phyloP scores from a whole-genome alignment of 2,113 vertebrate species.

The Alexandromys fortis region DNA sequence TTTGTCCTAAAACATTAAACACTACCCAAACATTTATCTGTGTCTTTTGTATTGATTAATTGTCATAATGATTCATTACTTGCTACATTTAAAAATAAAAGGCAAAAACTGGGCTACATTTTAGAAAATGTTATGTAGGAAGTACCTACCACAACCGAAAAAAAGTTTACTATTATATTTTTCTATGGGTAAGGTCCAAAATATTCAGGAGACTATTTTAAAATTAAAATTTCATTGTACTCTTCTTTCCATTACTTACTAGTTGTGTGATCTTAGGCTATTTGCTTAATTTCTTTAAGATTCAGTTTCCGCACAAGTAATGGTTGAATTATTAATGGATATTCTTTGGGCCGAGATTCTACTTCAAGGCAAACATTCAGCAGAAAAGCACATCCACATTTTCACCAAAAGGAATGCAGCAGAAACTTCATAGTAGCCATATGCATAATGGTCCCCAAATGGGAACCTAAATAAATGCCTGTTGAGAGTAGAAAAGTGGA shows the following conservation, averaged over 20 bases:
- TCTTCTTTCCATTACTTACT: not conserved
- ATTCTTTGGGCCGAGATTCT: not conserved
- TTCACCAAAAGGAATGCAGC: not conserved
- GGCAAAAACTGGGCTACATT: constrained; percentile 45
- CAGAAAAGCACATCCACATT: not conserved
- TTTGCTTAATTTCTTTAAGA: constrained; percentile 1
- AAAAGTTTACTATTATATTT: constrained; percentile 67
- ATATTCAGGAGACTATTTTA: constrained; percentile 34
- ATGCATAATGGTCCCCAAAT: not conserved
- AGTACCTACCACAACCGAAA: constrained; percentile 16
- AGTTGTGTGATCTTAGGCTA: not conserved
- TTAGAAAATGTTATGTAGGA: constrained; percentile 57
- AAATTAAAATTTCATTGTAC: constrained; percentile 21
- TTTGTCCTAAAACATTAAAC: constrained; percentile 73
- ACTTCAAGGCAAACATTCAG: not conserved
- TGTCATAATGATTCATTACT: constrained; percentile 74
- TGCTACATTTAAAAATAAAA: constrained; percentile 73
- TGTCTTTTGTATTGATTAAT: constrained; percentile 75
- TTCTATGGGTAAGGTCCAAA: constrained; percentile 39
- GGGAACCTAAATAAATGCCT: not conserved
- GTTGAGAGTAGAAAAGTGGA: not conserved
- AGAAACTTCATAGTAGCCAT: not conserved
- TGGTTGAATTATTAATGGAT: not conserved
- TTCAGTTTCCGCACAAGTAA: constrained; percentile 14
- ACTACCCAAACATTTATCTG: constrained; percentile 70